These are phyloP conservation scores for Sebastes vulpes DNA, from an alignment of 2,797 vertebrate genomes.

Conservation along the genomic window DNA sequence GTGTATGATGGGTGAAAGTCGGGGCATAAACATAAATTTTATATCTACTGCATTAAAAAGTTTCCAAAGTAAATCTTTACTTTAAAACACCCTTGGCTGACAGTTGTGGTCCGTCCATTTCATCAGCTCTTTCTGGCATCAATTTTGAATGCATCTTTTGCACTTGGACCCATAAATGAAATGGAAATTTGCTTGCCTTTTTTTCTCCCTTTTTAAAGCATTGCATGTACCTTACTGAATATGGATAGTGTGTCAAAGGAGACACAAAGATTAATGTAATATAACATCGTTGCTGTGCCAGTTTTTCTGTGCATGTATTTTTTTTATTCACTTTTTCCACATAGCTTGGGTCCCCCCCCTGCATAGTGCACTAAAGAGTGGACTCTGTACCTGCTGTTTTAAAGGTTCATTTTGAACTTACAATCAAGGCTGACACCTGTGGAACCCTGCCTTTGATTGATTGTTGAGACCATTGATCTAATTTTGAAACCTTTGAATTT, in stretches of 20 bases:
- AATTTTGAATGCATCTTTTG: constrained; percentile 43
- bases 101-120: constrained; percentile 35
- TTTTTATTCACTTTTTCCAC: constrained; percentile 27
- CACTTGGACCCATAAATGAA: constrained; percentile 29
- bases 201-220: constrained; percentile 11
- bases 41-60: constrained; percentile 44
- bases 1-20: constrained; percentile 75
- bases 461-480: constrained; percentile 88
- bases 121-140: constrained; percentile 18
- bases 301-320: constrained; percentile 21
- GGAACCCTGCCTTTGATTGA: constrained; percentile 86
- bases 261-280: constrained; percentile 18
- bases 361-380: constrained; percentile 70
- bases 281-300: constrained; percentile 14
- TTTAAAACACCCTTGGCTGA: constrained; percentile 44
- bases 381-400: constrained; percentile 82
- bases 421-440: constrained; percentile 71
- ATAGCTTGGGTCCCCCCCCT: constrained; percentile 47
- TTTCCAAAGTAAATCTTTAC: constrained; percentile 60
- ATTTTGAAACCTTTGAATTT: constrained; percentile 88
- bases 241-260: constrained; percentile 25
- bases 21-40: constrained; percentile 73
- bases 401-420: constrained; percentile 85
- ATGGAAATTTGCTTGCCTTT: constrained; percentile 15
- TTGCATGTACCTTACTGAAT: constrained; percentile 21